Conservation (phyloP, 2,113 vertebrate genomes). For the Amblyopsis rosae region DNA sequence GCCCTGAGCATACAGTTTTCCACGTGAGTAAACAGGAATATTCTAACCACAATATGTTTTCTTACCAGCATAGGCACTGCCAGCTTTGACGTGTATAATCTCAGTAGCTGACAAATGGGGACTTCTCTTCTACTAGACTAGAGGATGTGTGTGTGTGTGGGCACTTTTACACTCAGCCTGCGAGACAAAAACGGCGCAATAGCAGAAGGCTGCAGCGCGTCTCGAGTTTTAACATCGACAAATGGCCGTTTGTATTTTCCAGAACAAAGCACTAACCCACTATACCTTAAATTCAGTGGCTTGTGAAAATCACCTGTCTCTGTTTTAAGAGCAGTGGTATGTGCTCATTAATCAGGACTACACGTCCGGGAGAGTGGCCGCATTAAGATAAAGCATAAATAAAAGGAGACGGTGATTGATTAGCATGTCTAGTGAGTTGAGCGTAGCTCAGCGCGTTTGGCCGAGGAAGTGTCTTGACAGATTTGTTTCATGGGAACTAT, state of each 20-base stretch:
- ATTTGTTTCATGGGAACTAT: too few relatives aligned
- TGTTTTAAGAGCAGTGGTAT: too few relatives aligned
- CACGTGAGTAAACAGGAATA: conserved; percentile 23
- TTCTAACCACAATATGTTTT: conserved; percentile 48
- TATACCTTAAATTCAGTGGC: conserved; percentile 37
- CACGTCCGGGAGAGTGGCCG: too few relatives aligned
- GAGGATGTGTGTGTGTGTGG: conserved; percentile 16
- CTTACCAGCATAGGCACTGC: conserved; percentile 30
- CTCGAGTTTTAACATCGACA: conserved; percentile 30
- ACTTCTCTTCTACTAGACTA: conserved; percentile 36
- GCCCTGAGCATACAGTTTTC: conserved; percentile 44
- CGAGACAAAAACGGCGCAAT: conserved; percentile 8
- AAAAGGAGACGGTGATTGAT: too few relatives aligned
- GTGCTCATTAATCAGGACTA: background rate
- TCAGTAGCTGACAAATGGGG: conserved; percentile 38
- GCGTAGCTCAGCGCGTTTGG: too few relatives aligned
- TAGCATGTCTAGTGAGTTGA: too few relatives aligned
- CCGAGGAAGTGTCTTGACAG: too few relatives aligned
- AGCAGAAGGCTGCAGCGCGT: conserved; percentile 19
- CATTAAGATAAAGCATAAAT: too few relatives aligned
- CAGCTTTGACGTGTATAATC: conserved; percentile 48
- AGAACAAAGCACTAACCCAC: conserved; percentile 28
- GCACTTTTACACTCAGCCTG: background rate
- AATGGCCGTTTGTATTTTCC: conserved; percentile 52
- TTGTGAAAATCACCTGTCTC: background rate